Evolutionary conservation across 2,888 invertebrate species (phyloP).

Genomic region (Gandaritis pyraliata): DNA sequence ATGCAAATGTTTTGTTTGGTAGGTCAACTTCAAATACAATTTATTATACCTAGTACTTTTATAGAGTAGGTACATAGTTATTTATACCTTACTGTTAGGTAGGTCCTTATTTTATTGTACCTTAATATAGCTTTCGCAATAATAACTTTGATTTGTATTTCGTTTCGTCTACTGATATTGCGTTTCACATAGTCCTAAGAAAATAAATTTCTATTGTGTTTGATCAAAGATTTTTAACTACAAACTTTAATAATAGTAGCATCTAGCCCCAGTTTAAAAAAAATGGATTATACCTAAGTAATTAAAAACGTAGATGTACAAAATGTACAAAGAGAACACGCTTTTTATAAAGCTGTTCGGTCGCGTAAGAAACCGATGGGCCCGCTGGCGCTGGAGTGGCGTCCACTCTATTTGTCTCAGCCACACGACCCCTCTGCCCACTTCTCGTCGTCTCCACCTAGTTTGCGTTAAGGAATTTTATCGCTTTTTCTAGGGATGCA

Average conservation of each 20-base stretch:
- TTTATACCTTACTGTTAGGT: no score
- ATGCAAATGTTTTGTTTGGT: conserved; percentile 21
- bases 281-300: no score
- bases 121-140: no score
- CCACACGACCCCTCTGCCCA: conserved; percentile 73
- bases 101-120: no score
- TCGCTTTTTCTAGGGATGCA: conserved; percentile 65
- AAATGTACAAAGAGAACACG: conserved; percentile 64
- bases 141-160: no score
- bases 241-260: no score
- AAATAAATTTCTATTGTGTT: no score
- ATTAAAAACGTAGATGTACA: conserved; percentile 29
- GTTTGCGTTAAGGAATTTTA: conserved; percentile 75
- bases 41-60: background rate
- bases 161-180: no score
- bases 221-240: no score
- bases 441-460: conserved; percentile 69
- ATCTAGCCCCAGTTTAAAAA: no score
- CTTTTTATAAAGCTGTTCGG: conserved; percentile 73
- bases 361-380: conserved; percentile 56
- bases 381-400: conserved; percentile 61
- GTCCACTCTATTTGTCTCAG: conserved; percentile 75
- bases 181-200: no score
- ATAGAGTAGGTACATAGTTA: no score
- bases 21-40: conserved; percentile 14